phyloP scores from a whole-genome alignment of 1,140 invertebrate species.

The Cheumatopsyche charites region DNA sequence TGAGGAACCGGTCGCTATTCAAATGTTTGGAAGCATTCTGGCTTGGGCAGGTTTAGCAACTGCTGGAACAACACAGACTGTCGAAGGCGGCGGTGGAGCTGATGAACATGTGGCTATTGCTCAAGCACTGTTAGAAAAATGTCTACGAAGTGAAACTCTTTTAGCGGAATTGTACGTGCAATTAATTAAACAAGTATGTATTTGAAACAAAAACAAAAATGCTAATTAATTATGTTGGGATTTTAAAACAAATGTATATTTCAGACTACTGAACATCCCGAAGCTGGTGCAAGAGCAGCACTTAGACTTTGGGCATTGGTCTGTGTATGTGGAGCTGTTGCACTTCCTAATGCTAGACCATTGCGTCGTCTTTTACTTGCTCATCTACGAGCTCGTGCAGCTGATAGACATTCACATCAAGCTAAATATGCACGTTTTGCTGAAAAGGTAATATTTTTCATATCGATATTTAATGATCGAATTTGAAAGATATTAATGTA shows the following conservation, averaged over 20 bases:
- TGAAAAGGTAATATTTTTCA: conserved; percentile 79
- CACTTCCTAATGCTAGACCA: conserved; percentile 81
- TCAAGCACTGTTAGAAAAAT: conserved; percentile 87
- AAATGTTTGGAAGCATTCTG: conserved; percentile 77
- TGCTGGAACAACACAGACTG: conserved; percentile 18
- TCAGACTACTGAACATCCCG: conserved; percentile 90
- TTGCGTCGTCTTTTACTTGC: conserved; percentile 88
- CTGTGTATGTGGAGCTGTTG: conserved; percentile 85
- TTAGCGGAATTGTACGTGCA: conserved; percentile 92
- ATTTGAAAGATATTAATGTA: too few species aligned
- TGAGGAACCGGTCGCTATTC: conserved; percentile 84
- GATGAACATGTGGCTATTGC: conserved; percentile 88
- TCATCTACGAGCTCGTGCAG: conserved; percentile 86
- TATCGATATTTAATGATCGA: too few species aligned
- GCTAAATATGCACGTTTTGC: conserved; percentile 94
- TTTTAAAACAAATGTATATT: too few species aligned
- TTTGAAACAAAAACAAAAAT: conserved; percentile 15
- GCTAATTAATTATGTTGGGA: too few species aligned
- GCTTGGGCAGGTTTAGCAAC: conserved; percentile 82
- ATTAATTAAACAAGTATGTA: conserved; percentile 75
- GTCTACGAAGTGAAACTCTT: conserved; percentile 86
- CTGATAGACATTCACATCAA: conserved; percentile 90
- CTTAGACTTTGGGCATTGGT: conserved; percentile 91
- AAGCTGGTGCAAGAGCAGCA: conserved; percentile 71
- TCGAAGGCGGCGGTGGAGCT: conserved; percentile 65